Evolutionary conservation across 2,113 vertebrate species (phyloP), one percentile per base, ranked within the genome.

Genomic region (Hymenochirus boettgeri): DNA sequence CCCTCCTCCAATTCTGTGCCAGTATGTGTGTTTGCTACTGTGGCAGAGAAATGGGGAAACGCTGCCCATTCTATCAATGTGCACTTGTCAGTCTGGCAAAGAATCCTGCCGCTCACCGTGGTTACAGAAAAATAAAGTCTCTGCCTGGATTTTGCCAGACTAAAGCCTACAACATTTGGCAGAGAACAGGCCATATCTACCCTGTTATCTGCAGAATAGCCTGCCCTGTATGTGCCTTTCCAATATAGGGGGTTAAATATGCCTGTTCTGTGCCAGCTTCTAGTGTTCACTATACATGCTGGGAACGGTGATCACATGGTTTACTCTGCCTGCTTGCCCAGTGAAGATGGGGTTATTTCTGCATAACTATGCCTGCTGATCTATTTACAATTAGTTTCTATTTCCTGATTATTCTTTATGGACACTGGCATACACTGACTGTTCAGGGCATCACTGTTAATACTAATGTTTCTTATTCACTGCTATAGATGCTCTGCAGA

Each of bases 11-110:
- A 67, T 59, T 54, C 37, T 52, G 64, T 59, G 56, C 64, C 64
- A 59, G 31, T 42, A n/a, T n/a, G 55, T 66, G 56, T 67, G 47
- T 56, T 56, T 27, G 64, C 64, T 59, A 52, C 64, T 52, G 31
- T 58, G 15, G 29, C 54, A 22, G 18, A 26, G 9, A 25, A 26
- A 22, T 26, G 26, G 51, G 51, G 17, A 7, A 7, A 51, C 25
- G 9, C 51, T 18, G 9, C 11, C 24, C 25, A 27, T 53, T 53
- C 25, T 53, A 25, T n/a, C 25, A 53, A 18, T 12, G 24, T 53
- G 26, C 19, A 18, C 26, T 31, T 31, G 52, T n/a, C 18, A 17
- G 19, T 55, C 52, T 55, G 25, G 23, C 52, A 29, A 31, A 55
- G 52, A 12, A 17, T 27, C 18, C 27, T 22, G 31, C 18, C 17